Evolutionary conservation across 2,888 invertebrate species (phyloP).

Genomic region (Xestoiulus laeticollis): DNA sequence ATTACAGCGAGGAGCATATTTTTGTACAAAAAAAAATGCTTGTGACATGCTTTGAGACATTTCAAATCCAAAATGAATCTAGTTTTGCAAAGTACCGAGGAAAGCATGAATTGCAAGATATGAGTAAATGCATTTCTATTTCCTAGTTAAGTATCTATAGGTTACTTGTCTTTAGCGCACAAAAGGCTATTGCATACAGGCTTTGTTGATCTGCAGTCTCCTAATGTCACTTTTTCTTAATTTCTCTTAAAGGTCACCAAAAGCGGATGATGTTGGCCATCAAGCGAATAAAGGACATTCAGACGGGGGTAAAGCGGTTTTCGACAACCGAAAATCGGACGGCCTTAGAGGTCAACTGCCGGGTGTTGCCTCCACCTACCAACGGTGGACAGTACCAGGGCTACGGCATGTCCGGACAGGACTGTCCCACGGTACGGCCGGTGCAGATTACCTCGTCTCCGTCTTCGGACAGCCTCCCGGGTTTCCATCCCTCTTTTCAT

Average conservation of each 20-base stretch:
- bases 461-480: neutral
- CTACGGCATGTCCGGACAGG: slow-evolving; percentile 2
- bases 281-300: slow-evolving; percentile 92
- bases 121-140: no score
- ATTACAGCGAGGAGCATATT: neutral
- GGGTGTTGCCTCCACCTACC: slow-evolving; percentile 36
- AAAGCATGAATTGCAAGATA: no score
- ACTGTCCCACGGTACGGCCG: neutral
- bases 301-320: slow-evolving; percentile 71
- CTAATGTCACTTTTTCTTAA: neutral
- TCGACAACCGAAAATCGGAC: slow-evolving; percentile 56
- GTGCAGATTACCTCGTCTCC: slow-evolving; percentile 29
- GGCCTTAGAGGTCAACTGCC: slow-evolving; percentile 58
- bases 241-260: slow-evolving; percentile 84
- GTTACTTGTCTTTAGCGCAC: no score
- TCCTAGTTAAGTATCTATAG: no score
- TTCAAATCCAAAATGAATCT: no score
- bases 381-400: slow-evolving; percentile 25
- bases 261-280: slow-evolving; percentile 97
- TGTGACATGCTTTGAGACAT: no score
- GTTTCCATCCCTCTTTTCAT: neutral
- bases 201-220: no score
- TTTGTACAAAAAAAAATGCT: no score
- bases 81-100: no score
- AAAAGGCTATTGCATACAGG: no score